Conservation (phyloP, 2,113 vertebrate genomes). For the Stomatorhinus ivindoensis region DNA sequence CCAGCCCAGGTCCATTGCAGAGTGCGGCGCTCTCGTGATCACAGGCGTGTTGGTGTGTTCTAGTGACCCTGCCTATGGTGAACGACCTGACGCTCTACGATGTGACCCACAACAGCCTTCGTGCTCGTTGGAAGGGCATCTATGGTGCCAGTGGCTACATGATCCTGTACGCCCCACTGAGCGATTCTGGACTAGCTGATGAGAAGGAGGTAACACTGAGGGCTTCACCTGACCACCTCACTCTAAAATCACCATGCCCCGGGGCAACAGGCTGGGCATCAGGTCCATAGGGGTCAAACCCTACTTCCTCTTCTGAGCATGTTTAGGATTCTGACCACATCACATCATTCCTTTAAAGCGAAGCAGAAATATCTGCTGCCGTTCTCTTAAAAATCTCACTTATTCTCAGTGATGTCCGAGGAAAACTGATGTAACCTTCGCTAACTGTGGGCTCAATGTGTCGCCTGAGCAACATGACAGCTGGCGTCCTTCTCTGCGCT, state of each 20-base stretch:
- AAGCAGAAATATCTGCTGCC: background rate
- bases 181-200: constrained; percentile 68
- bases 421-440: background rate
- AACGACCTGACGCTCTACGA: constrained; percentile 72
- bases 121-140: constrained; percentile 69
- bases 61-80: constrained; percentile 82
- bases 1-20: background rate
- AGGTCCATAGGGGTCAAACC: background rate
- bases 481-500: background rate
- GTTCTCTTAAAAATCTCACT: background rate
- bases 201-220: constrained; percentile 83
- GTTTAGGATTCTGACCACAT: background rate
- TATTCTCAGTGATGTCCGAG: background rate
- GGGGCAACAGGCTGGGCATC: background rate
- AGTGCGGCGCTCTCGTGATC: background rate
- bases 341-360: background rate
- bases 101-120: constrained; percentile 80
- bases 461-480: background rate
- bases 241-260: background rate
- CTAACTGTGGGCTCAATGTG: background rate
- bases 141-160: constrained; percentile 82
- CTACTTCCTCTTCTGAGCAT: background rate
- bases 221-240: background rate
- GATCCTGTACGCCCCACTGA: constrained; percentile 88
- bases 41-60: background rate